Evolutionary conservation across 2,797 vertebrate species (phyloP).

Genomic region (Ispidina picta): DNA sequence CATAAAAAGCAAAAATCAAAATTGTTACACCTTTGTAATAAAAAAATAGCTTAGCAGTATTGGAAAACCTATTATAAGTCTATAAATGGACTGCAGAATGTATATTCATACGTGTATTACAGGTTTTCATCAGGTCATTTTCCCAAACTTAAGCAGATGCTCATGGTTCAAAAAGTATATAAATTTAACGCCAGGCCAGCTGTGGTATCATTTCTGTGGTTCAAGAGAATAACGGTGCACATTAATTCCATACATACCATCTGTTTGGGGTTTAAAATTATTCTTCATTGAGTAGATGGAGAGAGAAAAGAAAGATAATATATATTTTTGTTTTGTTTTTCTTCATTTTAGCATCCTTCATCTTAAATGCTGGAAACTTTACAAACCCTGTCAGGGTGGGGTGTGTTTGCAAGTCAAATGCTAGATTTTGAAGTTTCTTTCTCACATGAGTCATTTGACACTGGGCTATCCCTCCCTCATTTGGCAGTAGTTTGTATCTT

Average conservation of each 20-base stretch:
- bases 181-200: conserved; percentile 2
- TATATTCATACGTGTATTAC: not conserved
- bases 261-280: not conserved
- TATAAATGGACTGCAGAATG: not conserved
- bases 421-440: not conserved
- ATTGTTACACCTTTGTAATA: not conserved
- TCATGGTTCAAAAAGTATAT: not conserved
- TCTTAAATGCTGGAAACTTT: not conserved
- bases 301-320: not conserved
- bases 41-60: not conserved
- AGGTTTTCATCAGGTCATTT: not conserved
- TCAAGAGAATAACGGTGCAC: not conserved
- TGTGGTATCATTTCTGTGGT: not conserved
- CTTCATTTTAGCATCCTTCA: not conserved
- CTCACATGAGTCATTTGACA: not conserved
- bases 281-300: not conserved
- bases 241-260: not conserved
- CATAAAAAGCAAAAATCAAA: not conserved
- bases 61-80: not conserved
- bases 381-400: accelerated
- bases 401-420: not conserved
- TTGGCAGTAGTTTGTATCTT: not conserved
- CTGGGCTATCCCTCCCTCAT: not conserved
- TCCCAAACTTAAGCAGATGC: not conserved
- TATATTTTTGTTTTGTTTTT: not conserved